Conservation (phyloP, 2,113 vertebrate genomes). For the Sitta europaea region DNA sequence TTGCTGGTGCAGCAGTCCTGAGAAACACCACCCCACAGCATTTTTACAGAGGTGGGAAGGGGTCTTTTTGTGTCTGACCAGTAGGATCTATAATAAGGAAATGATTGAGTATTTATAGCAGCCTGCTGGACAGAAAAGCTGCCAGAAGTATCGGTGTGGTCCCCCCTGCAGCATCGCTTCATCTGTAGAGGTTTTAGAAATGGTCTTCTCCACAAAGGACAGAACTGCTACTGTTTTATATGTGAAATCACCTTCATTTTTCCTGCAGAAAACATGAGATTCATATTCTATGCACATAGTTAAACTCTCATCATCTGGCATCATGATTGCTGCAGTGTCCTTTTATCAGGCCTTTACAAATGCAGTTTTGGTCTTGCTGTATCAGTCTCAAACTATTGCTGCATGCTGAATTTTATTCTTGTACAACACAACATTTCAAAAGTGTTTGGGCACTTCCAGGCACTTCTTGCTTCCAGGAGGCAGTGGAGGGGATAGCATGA, state of each 20-base stretch:
- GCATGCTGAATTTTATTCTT: background rate
- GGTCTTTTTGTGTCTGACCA: background rate
- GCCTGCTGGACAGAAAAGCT: background rate
- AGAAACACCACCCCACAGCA: fast-evolving
- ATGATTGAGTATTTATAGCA: background rate
- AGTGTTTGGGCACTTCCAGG: background rate
- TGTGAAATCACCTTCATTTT: background rate
- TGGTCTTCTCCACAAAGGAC: fast-evolving
- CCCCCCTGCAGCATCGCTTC: background rate
- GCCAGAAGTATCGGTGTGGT: background rate
- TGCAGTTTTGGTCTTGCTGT: background rate
- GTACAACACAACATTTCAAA: background rate
- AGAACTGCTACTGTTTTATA: background rate
- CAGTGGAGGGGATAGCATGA: background rate
- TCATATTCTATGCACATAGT: background rate
- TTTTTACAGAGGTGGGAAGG: background rate
- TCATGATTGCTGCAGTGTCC: background rate
- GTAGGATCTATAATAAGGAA: background rate
- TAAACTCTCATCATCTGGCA: background rate
- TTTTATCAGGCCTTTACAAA: constrained; percentile 15
- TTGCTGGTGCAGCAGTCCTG: background rate
- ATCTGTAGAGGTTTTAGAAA: background rate
- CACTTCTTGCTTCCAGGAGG: background rate
- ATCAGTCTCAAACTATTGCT: background rate
- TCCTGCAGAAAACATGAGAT: background rate